Evolutionary conservation across 2,797 vertebrate genomes (phyloP).

Genomic region (Phoxinus dragarum): DNA sequence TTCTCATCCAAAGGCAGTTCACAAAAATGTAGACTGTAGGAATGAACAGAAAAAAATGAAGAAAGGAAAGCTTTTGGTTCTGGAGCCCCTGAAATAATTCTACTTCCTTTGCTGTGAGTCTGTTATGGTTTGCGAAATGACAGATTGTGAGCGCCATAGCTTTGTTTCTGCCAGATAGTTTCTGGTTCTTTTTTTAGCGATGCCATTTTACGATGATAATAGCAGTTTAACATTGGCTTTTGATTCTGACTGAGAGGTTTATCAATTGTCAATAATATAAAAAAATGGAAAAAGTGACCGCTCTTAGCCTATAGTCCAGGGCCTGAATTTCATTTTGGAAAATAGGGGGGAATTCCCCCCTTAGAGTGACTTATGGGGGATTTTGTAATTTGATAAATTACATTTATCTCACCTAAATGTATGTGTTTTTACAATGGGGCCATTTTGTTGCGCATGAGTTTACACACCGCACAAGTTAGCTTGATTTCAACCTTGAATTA

Average conservation of each 20-base stretch:
- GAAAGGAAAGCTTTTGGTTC: constrained; percentile 34
- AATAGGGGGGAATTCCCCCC: no score
- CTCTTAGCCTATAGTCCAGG: not conserved
- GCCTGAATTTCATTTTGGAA: no score
- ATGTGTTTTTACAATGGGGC: no score
- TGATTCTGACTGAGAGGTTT: not conserved
- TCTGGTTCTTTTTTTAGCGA: not conserved
- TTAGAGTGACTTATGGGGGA: no score
- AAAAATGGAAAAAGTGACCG: no score
- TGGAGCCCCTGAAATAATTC: constrained; percentile 35
- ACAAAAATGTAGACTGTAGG: constrained; percentile 8
- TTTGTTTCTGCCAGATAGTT: constrained; percentile 41
- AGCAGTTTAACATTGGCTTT: not conserved
- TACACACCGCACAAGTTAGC: no score
- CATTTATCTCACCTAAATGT: no score
- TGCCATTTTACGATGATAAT: constrained; percentile 14
- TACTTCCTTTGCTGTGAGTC: constrained; percentile 25
- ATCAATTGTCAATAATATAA: not conserved
- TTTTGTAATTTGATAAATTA: no score
- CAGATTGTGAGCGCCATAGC: not conserved
- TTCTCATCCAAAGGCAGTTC: not conserved
- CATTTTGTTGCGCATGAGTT: no score
- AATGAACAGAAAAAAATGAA: constrained; percentile 34
- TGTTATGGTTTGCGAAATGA: constrained; percentile 60
- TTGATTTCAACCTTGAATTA: no score